A percentile compares a stretch with the other conserved stretches of the same genome.
Evolutionary conservation across 1,140 invertebrate genomes (phyloP).

Genomic region (Whitmania pigra): DNA sequence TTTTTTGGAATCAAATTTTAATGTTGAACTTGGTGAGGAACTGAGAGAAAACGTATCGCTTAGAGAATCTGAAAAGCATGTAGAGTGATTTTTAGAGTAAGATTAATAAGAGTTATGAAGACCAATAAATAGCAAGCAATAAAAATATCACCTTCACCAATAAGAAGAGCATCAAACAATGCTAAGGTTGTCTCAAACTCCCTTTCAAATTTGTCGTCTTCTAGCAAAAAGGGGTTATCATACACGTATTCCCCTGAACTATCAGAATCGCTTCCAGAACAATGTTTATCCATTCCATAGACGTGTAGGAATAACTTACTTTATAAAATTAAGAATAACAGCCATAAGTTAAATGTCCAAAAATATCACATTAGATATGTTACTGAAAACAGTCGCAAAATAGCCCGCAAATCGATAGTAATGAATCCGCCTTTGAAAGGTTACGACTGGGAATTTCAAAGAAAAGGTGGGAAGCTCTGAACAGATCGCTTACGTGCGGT

Average conservation of each 20-base stretch:
- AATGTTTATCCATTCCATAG: conserved; percentile 7
- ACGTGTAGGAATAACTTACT: too few species aligned
- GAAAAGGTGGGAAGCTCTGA: too few species aligned
- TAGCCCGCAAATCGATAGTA: too few species aligned
- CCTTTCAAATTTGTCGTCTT: conserved; percentile 11
- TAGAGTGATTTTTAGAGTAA: background rate
- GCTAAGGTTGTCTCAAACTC: conserved; percentile 1
- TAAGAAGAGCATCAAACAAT: conserved; percentile 8
- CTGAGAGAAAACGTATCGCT: background rate
- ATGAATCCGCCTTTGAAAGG: too few species aligned
- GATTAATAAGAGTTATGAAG: background rate
- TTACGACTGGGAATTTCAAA: too few species aligned
- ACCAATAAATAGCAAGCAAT: background rate
- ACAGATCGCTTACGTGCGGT: too few species aligned
- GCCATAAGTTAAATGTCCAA: too few species aligned
- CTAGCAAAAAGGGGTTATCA: background rate
- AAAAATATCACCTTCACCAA: background rate
- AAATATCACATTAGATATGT: too few species aligned
- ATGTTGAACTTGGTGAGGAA: background rate
- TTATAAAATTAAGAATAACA: too few species aligned
- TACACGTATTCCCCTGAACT: background rate
- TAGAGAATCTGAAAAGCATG: background rate
- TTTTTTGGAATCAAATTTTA: too few species aligned
- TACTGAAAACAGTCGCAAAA: too few species aligned
- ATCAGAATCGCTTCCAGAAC: conserved; percentile 6